These are phyloP conservation scores for Clusia tigrina DNA, from an alignment of 2,888 invertebrate species.

Conservation along the genomic window DNA sequence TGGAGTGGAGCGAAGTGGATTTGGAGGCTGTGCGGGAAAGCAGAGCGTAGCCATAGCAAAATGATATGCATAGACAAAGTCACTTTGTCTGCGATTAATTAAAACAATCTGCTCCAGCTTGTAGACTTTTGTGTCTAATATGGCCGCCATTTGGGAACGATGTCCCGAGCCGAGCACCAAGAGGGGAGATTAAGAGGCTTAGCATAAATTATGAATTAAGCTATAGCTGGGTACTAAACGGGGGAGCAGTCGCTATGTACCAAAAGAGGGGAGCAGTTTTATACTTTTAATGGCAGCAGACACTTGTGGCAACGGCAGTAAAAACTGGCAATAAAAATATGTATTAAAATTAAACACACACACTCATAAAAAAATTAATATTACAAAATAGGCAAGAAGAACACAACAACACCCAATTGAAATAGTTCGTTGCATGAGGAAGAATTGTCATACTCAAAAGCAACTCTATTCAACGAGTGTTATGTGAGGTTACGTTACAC, in stretches of 20 bases:
- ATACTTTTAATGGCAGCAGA: neutral
- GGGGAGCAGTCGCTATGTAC: neutral
- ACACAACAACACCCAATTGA: too few species aligned
- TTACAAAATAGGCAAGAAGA: too few species aligned
- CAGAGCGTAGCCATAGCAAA: too few species aligned
- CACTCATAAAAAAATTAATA: too few species aligned
- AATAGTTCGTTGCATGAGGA: too few species aligned
- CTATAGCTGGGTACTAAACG: neutral
- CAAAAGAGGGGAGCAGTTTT: neutral
- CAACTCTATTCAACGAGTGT: too few species aligned
- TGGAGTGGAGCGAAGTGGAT: neutral
- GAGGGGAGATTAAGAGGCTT: conserved; percentile 8
- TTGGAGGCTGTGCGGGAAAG: neutral
- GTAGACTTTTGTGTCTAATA: neutral
- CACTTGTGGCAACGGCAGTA: neutral
- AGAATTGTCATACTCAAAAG: too few species aligned
- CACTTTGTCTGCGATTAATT: conserved; percentile 16
- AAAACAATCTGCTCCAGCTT: conserved; percentile 22
- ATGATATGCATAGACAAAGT: neutral
- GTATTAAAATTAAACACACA: too few species aligned
- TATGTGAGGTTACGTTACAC: too few species aligned
- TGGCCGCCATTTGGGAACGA: neutral
- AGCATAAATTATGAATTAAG: conserved; percentile 25
- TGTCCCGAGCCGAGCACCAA: too few species aligned
- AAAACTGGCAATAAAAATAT: neutral